phyloP scores from a whole-genome alignment of 35 echinoderm and acorn worm species.

The Lytechinus variegatus region DNA sequence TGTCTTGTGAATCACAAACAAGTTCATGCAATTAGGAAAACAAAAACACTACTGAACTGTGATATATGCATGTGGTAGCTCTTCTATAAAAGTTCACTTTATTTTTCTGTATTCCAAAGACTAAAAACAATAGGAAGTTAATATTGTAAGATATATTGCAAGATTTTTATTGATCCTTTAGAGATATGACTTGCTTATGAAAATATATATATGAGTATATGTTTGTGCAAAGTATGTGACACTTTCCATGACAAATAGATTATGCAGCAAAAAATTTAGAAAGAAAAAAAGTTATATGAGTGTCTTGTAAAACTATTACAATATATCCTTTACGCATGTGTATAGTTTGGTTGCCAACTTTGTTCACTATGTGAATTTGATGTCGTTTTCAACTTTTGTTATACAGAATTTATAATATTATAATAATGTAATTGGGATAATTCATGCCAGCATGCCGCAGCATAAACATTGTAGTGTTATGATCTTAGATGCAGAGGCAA shows the following conservation, averaged over 20 bases:
- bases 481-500: constrained; percentile 34
- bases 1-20: too few species aligned
- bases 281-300: constrained; percentile 29
- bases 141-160: constrained; percentile 31
- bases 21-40: too few species aligned
- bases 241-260: constrained; percentile 42
- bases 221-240: constrained; percentile 33
- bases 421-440: constrained; percentile 28
- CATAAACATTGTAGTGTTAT: constrained; percentile 24
- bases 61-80: neutral
- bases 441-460: constrained; percentile 20
- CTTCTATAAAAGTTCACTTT: neutral
- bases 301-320: constrained; percentile 40
- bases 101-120: constrained; percentile 20
- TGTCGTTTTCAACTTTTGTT: constrained; percentile 45
- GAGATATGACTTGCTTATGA: constrained; percentile 36
- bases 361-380: constrained; percentile 22
- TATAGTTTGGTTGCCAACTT: constrained; percentile 21
- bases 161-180: constrained; percentile 41
- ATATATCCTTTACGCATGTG: constrained; percentile 28
- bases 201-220: constrained; percentile 44
- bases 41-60: neutral
- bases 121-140: neutral
- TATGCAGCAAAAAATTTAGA: constrained; percentile 20
- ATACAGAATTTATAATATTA: constrained; percentile 36